phyloP scores from a whole-genome alignment of 2,888 invertebrate genomes.

The Platycheirus albimanus region DNA sequence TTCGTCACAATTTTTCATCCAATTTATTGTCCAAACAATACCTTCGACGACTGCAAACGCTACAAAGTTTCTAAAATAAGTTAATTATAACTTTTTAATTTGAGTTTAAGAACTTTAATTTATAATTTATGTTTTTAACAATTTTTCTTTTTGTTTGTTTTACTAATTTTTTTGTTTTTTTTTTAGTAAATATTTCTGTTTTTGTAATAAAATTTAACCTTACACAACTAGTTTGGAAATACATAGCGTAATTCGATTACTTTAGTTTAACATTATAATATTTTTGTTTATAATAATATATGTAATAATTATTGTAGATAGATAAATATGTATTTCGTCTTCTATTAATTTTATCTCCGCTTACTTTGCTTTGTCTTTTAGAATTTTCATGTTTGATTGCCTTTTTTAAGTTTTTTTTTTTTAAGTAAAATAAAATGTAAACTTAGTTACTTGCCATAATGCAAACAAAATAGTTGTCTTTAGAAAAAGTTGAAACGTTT shows the following conservation, averaged over 20 bases:
- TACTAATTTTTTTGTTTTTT: slow-evolving; percentile 61
- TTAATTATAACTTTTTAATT: slow-evolving; percentile 48
- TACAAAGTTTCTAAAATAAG: slow-evolving; percentile 35
- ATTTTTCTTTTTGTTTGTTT: slow-evolving; percentile 38
- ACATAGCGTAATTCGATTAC: slow-evolving; percentile 45
- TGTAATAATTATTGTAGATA: slow-evolving; percentile 56
- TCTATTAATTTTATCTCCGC: slow-evolving; percentile 59
- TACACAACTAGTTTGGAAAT: slow-evolving; percentile 43
- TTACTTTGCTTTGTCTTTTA: slow-evolving; percentile 44
- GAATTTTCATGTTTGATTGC: slow-evolving; percentile 68
- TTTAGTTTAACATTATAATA: slow-evolving; percentile 29
- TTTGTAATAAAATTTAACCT: slow-evolving; percentile 32
- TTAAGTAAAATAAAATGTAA: slow-evolving; percentile 36
- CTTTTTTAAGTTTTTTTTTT: slow-evolving; percentile 44
- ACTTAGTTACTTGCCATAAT: not conserved
- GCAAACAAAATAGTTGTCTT: too few relatives aligned
- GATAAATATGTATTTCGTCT: slow-evolving; percentile 74
- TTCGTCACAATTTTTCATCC: not conserved
- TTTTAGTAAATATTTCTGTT: slow-evolving; percentile 65
- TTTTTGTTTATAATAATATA: slow-evolving; percentile 41
- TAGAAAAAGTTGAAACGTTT: too few relatives aligned
- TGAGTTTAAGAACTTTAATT: slow-evolving; percentile 47
- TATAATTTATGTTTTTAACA: slow-evolving; percentile 58
- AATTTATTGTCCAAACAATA: slow-evolving; percentile 19
- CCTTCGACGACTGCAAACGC: slow-evolving; percentile 5